phyloP scores from a whole-genome alignment of 2,113 vertebrate genomes.

The Siniperca chuatsi region DNA sequence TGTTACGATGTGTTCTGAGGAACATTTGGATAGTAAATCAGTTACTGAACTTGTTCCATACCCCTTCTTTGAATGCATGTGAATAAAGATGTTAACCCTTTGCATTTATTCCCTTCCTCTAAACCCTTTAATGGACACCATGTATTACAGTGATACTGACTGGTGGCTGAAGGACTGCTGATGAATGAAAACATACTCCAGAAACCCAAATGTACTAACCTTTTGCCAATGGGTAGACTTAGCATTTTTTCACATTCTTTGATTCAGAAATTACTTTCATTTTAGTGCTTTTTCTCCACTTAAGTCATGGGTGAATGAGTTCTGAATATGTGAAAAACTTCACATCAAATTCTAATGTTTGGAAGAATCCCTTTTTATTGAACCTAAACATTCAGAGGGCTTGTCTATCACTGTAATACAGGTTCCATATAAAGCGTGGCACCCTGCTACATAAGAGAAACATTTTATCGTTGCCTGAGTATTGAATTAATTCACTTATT shows the following conservation, averaged over 20 bases:
- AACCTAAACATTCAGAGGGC: background rate
- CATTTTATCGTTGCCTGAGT: background rate
- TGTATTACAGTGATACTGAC: constrained; percentile 29
- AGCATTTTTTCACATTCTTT: background rate
- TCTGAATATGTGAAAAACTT: background rate
- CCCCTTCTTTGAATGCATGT: constrained; percentile 35
- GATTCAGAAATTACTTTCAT: background rate
- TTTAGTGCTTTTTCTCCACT: background rate
- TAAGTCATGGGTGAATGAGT: background rate
- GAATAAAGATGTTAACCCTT: background rate
- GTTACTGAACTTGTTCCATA: constrained; percentile 4
- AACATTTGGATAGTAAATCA: background rate
- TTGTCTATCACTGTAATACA: constrained; percentile 26
- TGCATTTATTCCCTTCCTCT: constrained; percentile 8
- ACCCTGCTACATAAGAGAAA: background rate
- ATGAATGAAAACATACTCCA: background rate
- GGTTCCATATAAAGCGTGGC: background rate
- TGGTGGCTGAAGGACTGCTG: background rate
- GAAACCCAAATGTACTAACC: background rate
- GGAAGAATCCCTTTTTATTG: background rate
- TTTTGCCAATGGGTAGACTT: background rate
- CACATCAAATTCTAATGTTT: background rate
- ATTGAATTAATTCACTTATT: background rate
- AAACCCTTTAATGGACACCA: constrained; percentile 43
- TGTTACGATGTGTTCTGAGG: background rate